phyloP scores from a whole-genome alignment of 1,140 invertebrate species.

The Anastatus disparis region DNA sequence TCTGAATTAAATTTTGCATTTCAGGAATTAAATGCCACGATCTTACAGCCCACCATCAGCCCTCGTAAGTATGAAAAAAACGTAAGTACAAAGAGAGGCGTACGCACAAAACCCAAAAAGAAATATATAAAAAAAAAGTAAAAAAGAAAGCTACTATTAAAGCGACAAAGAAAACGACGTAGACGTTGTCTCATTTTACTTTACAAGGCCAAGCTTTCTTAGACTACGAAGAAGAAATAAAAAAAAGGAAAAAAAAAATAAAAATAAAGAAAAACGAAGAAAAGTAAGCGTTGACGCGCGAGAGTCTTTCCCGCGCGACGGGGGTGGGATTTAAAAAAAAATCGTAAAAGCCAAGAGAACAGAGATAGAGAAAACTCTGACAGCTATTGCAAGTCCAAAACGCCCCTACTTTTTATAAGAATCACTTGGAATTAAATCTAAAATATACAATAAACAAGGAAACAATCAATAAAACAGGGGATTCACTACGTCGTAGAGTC shows the following conservation, averaged over 20 bases:
- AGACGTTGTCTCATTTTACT: constrained; percentile 66
- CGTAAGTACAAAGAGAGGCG: too few species aligned
- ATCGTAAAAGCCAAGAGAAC: too few species aligned
- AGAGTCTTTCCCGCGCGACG: constrained; percentile 16
- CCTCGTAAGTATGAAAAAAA: background rate
- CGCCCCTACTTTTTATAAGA: constrained; percentile 9
- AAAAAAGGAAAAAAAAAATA: background rate
- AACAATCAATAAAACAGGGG: constrained; percentile 63
- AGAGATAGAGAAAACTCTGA: constrained; percentile 59
- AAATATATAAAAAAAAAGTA: too few species aligned
- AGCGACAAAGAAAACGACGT: constrained; percentile 39
- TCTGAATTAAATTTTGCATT: constrained; percentile 3
- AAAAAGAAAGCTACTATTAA: too few species aligned
- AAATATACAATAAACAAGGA: constrained; percentile 68
- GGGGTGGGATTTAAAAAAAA: constrained; percentile 63
- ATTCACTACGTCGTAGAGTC: constrained; percentile 10
- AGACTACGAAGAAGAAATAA: background rate
- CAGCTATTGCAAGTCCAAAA: constrained; percentile 64
- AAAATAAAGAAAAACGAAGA: background rate
- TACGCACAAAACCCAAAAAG: too few species aligned
- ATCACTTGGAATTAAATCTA: constrained; percentile 64
- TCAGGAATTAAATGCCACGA: constrained; percentile 3
- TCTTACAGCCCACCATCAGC: background rate
- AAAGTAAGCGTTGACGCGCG: background rate
- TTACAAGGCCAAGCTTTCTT: constrained; percentile 55